These are phyloP conservation scores for Irena cyanogastra DNA, from an alignment of 2,113 vertebrate species.

Conservation along the genomic window DNA sequence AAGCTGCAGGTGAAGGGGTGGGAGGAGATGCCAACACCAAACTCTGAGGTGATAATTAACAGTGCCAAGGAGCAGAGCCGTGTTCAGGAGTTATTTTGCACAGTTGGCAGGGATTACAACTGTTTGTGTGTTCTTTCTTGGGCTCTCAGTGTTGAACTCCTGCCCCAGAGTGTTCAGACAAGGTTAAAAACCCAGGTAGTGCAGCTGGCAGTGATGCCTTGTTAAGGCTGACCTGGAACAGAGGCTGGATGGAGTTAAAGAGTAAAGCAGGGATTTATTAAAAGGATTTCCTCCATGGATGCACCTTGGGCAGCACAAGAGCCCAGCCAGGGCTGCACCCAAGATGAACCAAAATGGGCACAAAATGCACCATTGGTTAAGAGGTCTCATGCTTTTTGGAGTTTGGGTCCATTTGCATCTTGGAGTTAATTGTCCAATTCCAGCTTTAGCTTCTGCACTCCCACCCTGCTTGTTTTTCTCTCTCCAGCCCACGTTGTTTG, in stretches of 20 bases:
- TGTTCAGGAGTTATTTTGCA: neutral
- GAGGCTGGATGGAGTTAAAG: rapidly evolving
- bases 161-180: neutral
- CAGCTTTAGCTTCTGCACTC: neutral
- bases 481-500: neutral
- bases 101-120: neutral
- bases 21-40: neutral
- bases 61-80: rapidly evolving
- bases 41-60: neutral
- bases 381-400: no score
- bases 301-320: neutral
- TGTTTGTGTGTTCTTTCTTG: neutral
- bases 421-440: neutral
- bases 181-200: rapidly evolving
- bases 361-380: no score
- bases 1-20: neutral
- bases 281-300: neutral
- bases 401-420: neutral
- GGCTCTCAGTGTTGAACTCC: neutral
- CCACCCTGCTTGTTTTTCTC: neutral
- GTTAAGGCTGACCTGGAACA: neutral
- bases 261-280: neutral
- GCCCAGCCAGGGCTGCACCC: neutral
- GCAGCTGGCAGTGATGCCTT: neutral
- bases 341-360: neutral